Conservation (phyloP, 92 coral and sea anemone genomes). For the Pocillopora meandrina region DNA sequence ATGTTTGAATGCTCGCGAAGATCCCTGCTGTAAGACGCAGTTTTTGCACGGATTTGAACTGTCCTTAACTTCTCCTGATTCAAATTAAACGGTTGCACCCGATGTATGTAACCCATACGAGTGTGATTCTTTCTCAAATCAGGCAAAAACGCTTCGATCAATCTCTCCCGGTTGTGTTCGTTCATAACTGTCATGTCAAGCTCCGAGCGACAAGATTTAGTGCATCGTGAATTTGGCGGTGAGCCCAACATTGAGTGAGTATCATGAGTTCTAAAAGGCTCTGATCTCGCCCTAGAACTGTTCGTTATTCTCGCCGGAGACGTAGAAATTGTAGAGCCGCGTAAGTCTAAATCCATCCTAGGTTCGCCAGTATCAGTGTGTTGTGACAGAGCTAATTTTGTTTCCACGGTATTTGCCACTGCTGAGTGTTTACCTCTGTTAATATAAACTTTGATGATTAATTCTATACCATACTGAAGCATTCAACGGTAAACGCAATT, state of each 20-base stretch:
- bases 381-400: neutral
- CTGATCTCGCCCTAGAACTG: conserved; percentile 52
- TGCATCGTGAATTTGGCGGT: conserved; percentile 33
- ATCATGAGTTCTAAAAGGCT: conserved; percentile 18
- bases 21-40: conserved; percentile 64
- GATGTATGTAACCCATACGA: conserved; percentile 73
- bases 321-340: neutral
- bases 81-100: conserved; percentile 73
- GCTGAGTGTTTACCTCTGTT: conserved; percentile 11
- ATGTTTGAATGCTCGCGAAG: conserved; percentile 77
- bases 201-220: conserved; percentile 76
- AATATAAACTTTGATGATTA: conserved; percentile 17
- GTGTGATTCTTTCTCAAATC: conserved; percentile 83
- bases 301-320: neutral
- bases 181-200: conserved; percentile 78
- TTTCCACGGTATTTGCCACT: conserved; percentile 10
- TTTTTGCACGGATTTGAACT: conserved; percentile 86
- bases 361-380: neutral
- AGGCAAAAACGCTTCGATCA: conserved; percentile 81
- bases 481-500: neutral
- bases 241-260: conserved; percentile 13
- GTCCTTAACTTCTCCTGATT: conserved; percentile 91
- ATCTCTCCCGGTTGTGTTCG: conserved; percentile 71
- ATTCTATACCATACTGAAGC: neutral
- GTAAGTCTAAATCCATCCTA: neutral